Evolutionary conservation across 2,797 vertebrate genomes (phyloP).

Genomic region (Cirrhinus mrigala): DNA sequence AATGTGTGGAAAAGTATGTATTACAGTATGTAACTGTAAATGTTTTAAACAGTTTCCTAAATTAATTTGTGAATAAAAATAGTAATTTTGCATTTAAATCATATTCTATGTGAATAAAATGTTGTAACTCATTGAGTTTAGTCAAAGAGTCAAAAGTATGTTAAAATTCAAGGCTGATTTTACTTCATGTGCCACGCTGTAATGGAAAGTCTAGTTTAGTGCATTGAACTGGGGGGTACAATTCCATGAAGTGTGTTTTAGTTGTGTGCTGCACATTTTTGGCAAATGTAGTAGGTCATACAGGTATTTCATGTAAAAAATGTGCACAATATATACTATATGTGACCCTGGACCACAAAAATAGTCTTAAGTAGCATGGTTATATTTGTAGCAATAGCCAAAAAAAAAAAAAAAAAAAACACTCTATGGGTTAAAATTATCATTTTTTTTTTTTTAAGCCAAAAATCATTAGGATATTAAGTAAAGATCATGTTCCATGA

Average conservation of each 20-base stretch:
- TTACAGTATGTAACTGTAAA: background rate
- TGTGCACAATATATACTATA: background rate
- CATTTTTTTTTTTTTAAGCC: too few species aligned
- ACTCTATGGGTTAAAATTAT: too few species aligned
- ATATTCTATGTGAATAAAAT: background rate
- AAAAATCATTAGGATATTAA: too few species aligned
- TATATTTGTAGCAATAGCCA: too few species aligned
- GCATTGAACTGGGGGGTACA: background rate
- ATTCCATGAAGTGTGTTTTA: background rate
- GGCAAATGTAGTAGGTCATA: background rate
- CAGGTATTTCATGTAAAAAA: background rate
- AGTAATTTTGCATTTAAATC: background rate
- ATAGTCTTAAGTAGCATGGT: too few species aligned
- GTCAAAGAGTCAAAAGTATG: background rate
- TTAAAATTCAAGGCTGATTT: background rate
- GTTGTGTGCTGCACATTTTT: background rate
- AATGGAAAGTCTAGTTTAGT: background rate
- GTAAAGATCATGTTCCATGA: too few species aligned
- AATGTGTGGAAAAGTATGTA: background rate
- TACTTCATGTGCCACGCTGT: background rate
- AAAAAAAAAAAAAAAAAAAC: too few species aligned
- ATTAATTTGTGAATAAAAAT: too few species aligned
- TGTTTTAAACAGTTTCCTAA: background rate
- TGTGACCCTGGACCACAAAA: too few species aligned
- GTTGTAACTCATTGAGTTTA: background rate